Evolutionary conservation across 2,797 vertebrate species (phyloP), one percentile per base, ranked within the genome.

Genomic region (Meda fulgida): DNA sequence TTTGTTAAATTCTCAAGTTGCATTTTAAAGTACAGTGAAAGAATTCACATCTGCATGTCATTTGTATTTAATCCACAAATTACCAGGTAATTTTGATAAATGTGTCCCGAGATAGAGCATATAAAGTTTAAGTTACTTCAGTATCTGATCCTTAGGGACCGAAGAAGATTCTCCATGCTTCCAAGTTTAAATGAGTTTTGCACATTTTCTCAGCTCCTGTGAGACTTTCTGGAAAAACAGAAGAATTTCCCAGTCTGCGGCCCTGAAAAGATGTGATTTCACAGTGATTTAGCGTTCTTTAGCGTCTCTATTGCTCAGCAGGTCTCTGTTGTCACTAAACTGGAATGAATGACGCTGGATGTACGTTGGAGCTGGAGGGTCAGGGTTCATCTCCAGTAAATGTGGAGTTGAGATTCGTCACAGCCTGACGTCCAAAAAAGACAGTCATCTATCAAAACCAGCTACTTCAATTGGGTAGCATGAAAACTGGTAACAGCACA

Each of bases 161-260:
- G 1, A 78, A 63, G 53, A 55, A 60, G 29, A 79, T 79, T 79
- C 40, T 29, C 69, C 34, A 65, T 67, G 73, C 73, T 78, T 65
- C 66, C 46, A 14, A 78, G 72, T 82, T 82, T 84, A 66, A 80
- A 84, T 66, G 71, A 38, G 63, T 80, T 85, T 72, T 80, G 85
- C 77, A 80, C 77, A 80, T 87, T 87, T 87, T 65, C 76, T 79
- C 53, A 70, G 84, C 67, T 85, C 77, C 84, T 85, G 84, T 72
- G 84, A 85, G 77, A 80, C 75, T 48, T 77, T 79, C 66, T 85
- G 67, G 69, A 80, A 84, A 78, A 71, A 70, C 46, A 13, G 36
- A 31, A 48, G 69, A 58, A 53, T 71, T 71, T 80, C 69, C 77
- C 83, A 85, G 58, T 84, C 82, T 83, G 72, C 9, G 43, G 60